Evolutionary conservation across 37 sponge, comb jelly and placozoan species (phyloP).

Genomic region (Oopsacas minuta): DNA sequence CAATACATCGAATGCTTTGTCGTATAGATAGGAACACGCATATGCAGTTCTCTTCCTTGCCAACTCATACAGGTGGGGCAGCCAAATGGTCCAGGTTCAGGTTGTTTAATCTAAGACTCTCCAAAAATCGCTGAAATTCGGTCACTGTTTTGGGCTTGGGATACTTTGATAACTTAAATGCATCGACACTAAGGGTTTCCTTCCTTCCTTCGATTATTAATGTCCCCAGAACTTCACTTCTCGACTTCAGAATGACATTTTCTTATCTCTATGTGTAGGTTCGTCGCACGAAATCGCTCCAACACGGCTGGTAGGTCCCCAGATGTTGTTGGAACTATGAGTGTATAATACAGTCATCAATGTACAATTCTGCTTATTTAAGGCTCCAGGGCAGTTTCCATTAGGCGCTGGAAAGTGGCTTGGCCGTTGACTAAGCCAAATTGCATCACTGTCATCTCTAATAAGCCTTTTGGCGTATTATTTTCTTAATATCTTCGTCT

Average conservation of each 20-base stretch:
- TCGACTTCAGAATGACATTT: slow-evolving; percentile 21
- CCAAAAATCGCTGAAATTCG: slow-evolving; percentile 23
- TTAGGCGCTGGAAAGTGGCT: slow-evolving; percentile 25
- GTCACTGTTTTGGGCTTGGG: slow-evolving; percentile 17
- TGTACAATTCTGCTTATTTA: background rate
- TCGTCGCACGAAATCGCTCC: background rate
- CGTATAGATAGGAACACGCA: slow-evolving; percentile 5
- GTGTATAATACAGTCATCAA: slow-evolving; percentile 21
- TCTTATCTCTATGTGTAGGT: slow-evolving; percentile 19
- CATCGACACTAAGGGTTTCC: background rate
- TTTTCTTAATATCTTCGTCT: slow-evolving; percentile 6
- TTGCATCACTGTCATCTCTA: slow-evolving; percentile 1
- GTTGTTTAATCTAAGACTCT: slow-evolving; percentile 16
- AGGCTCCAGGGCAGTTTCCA: background rate
- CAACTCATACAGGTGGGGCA: slow-evolving; percentile 7
- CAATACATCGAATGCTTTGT: slow-evolving; percentile 23
- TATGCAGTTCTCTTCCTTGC: slow-evolving; percentile 22
- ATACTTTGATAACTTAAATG: background rate
- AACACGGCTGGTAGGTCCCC: slow-evolving; percentile 6
- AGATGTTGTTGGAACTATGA: too few species aligned
- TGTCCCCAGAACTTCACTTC: slow-evolving; percentile 21
- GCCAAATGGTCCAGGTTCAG: slow-evolving; percentile 23
- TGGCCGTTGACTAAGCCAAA: slow-evolving; percentile 16
- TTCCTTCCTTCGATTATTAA: slow-evolving; percentile 16
- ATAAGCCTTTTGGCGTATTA: slow-evolving; percentile 20